Base-by-base conservation (phyloP, 2,797 vertebrate genomes). In the Chrysocyon brachyurus region DNA sequence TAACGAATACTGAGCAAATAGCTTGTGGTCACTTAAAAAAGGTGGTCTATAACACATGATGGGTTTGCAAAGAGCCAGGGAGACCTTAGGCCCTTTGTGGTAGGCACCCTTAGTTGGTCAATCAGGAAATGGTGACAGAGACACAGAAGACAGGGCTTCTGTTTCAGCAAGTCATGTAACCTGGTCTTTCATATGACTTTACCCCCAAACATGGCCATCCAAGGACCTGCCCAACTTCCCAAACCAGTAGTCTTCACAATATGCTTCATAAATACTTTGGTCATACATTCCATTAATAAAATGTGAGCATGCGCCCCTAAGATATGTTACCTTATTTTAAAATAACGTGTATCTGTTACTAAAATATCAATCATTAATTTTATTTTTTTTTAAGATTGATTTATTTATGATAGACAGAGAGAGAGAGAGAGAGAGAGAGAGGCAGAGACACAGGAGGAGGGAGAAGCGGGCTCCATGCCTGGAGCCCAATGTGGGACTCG, bases 331-430 rank as follows among this genome's bases (percentile, higher is more conserved):
- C 68, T 94, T 94, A 66, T 64, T 87, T 94, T 61, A 78, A 94
- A 94, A 88, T 59, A 68, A 75, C 31, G 83, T 52, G 16, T 72
- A 56, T 83, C 72, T 84, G 66, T 87, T 73, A 88, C 64, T 79
- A 83, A 93, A 94, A 94, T 16, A 26, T 75, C 90, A 87, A 16
- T 61, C 28, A n/a, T 92, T 59, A 66, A 82, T 66, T 87, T 70
- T 72, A 56, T 46, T 46, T 46, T 46, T 46, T 40, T 46, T 46
- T 46, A 46, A 46, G 40, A 46, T 8, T 46, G 40, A 46, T 46
- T 46, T 46, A 46, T 46, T 46, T 46, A 46, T 46, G 40, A 46
- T 46, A 46, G 40, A 8, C 6, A 46, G 40, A 46, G 40, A 40
- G 0, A 40, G 40, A 46, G 40, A 46, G 40, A 40, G 0, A 40